A percentile compares a stretch with the other conserved stretches of the same genome.
phyloP scores from a whole-genome alignment of 35 echinoderm and acorn worm species.

The Apostichopus japonicus region DNA sequence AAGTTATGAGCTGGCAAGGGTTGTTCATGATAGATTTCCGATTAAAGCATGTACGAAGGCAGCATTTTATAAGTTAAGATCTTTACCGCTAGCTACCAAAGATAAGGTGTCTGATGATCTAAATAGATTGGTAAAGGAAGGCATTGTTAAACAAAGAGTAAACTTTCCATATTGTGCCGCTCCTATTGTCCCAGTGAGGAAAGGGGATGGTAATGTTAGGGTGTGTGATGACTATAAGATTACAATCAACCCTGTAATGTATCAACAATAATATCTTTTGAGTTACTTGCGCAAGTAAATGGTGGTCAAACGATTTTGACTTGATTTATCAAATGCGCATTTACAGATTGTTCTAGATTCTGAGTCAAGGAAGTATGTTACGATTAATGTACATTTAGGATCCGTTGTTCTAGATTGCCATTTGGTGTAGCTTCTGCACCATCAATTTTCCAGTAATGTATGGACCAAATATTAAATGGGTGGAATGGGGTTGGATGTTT shows the following conservation, averaged over 20 bases:
- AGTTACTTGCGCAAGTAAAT: constrained; percentile 43
- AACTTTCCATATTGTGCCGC: constrained; percentile 57
- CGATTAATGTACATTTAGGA: constrained; percentile 42
- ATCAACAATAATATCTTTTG: constrained; percentile 71
- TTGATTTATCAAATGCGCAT: constrained; percentile 52
- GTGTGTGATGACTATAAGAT: constrained; percentile 79
- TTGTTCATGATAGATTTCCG: constrained; percentile 18
- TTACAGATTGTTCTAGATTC: constrained; percentile 37
- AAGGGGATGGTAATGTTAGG: constrained; percentile 52
- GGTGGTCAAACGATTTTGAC: constrained; percentile 45
- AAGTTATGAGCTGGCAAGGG: background rate
- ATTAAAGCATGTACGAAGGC: background rate
- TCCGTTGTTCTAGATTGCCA: constrained; percentile 48
- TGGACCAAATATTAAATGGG: constrained; percentile 60
- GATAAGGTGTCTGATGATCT: constrained; percentile 30
- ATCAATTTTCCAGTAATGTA: constrained; percentile 48
- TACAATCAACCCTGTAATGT: constrained; percentile 61
- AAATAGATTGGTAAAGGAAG: constrained; percentile 21
- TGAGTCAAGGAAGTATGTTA: constrained; percentile 9
- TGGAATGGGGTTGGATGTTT: constrained; percentile 50
- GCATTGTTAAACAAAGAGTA: constrained; percentile 18
- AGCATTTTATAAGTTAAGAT: constrained; percentile 33
- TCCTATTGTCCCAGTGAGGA: constrained; percentile 67
- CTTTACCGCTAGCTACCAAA: constrained; percentile 18
- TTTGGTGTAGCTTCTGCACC: constrained; percentile 52